Percentiles rank a stretch among this genome's conserved stretches.
Evolutionary conservation across 2,888 invertebrate genomes (phyloP).

Genomic region (Elegia similella): DNA sequence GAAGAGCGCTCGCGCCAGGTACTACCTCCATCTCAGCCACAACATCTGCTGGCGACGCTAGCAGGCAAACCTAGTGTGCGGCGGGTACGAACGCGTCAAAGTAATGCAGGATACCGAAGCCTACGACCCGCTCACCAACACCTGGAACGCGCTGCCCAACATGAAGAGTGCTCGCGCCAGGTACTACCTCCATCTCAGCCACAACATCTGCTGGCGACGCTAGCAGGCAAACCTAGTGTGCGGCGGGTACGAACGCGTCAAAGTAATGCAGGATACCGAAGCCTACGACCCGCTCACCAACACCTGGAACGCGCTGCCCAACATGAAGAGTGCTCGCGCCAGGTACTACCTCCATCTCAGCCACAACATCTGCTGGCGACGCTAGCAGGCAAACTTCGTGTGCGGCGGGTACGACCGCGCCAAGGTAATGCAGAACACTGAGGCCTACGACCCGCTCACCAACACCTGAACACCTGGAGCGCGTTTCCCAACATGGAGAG

Average conservation of each 20-base stretch:
- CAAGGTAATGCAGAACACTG: slow-evolving; percentile 89
- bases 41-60: slow-evolving; percentile 85
- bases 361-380: too few relatives aligned
- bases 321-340: slow-evolving; percentile 89
- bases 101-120: slow-evolving; percentile 89
- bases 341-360: slow-evolving; percentile 27
- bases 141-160: slow-evolving; percentile 85
- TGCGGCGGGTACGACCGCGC: slow-evolving; percentile 93
- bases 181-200: background rate
- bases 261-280: slow-evolving; percentile 89
- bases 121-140: slow-evolving; percentile 86
- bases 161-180: slow-evolving; percentile 89
- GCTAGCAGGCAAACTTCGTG: slow-evolving; percentile 87
- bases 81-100: slow-evolving; percentile 91
- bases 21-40: too few relatives aligned
- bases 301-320: slow-evolving; percentile 85
- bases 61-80: slow-evolving; percentile 89
- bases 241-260: slow-evolving; percentile 91
- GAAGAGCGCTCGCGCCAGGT: slow-evolving; percentile 86
- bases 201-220: too few relatives aligned
- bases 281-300: slow-evolving; percentile 87
- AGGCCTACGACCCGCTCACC: slow-evolving; percentile 86
- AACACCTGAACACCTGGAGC: slow-evolving; percentile 89
- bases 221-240: slow-evolving; percentile 89
- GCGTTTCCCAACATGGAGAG: slow-evolving; percentile 86